Evolutionary conservation across 2,797 vertebrate genomes (phyloP).

Genomic region (Alcedo atthis): DNA sequence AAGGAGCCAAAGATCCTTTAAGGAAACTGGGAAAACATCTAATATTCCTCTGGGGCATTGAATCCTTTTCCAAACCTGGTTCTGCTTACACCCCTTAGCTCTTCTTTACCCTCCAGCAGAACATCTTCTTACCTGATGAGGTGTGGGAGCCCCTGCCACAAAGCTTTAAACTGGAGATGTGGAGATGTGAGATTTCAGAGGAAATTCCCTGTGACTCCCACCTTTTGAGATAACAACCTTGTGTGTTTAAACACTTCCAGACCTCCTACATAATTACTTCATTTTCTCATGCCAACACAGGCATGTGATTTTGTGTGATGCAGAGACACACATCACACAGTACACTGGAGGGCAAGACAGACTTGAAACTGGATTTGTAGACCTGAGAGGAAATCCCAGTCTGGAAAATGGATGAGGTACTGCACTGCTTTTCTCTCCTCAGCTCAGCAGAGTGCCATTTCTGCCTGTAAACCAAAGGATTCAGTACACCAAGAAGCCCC

Average conservation of each 20-base stretch:
- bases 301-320: neutral
- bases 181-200: neutral
- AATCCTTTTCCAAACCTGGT: neutral
- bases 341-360: neutral
- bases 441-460: neutral
- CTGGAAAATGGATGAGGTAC: neutral
- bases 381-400: neutral
- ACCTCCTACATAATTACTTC: neutral
- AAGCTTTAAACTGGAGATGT: neutral
- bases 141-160: neutral
- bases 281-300: neutral
- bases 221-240: neutral
- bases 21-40: neutral
- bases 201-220: neutral
- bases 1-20: neutral
- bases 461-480: neutral
- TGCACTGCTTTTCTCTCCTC: neutral
- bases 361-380: neutral
- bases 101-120: neutral
- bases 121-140: neutral
- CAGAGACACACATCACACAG: neutral
- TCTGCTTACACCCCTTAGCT: neutral
- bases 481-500: neutral
- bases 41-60: neutral
- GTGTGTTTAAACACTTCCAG: neutral